Base-by-base conservation (phyloP, 2,888 invertebrate genomes). In the Eristalinus aeneus region DNA sequence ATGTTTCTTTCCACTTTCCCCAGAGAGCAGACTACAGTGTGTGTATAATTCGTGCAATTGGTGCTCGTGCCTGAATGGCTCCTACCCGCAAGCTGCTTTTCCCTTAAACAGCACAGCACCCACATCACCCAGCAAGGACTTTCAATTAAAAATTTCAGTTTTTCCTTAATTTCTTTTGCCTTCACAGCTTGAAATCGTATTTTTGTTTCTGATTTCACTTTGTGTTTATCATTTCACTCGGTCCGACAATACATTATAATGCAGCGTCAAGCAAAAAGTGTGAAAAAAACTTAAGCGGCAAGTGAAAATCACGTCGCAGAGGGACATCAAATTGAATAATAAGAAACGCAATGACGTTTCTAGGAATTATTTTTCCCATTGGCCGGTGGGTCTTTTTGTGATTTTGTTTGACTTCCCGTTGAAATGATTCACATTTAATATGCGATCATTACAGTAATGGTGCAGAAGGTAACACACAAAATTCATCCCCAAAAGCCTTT, bases 361-460 rank as follows among this genome's bases (percentile, higher is more conserved):
- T 20, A 53, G 31, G 31, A 56, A 63, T 12, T 27, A 71, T 77
- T 77, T 39, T 27, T 34, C 46, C 53, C 22, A 64, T 54, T 54
- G 32, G 32, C 67, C 63, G 56, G 64, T 36, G 71, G 63, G 31
- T 67, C 32, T 9, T 32, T 20, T 36, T 1, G 5, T 27, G 27
- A 2, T 27, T 39, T 67, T 69, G 12, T 31, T 77, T 46, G n/a
- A 16, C n/a, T 46, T 46, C 6, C 46, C 5, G n/a, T 63, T 2
- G 63, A 31, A 71, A 64, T 77, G 63, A 77, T 77, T 77, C 60
- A 71, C 54, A 69, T 69, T 69, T 71, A 63, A 56, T 71, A 77
- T 77, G 54, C 63, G 69, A 71, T 71, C 77, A 71, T 71, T 77
- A 56, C 31, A 36, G 77, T 71, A 77, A 77, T 71, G 77, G 63